phyloP scores from a whole-genome alignment of 2,797 vertebrate genomes.

The Dromococcyx pavoninus region DNA sequence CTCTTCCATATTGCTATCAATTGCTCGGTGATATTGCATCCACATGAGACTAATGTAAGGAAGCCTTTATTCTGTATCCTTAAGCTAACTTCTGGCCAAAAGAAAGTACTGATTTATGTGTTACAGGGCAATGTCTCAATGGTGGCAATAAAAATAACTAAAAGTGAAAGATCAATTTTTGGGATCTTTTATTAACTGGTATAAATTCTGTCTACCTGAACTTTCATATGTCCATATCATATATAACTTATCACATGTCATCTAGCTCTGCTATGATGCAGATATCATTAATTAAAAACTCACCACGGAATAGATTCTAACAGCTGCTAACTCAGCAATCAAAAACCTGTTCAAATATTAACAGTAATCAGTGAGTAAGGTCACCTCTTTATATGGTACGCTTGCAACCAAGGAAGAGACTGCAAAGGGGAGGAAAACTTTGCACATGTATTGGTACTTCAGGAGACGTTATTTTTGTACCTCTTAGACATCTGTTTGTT shows the following conservation, averaged over 20 bases:
- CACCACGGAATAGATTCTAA: not conserved
- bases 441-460: not conserved
- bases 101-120: not conserved
- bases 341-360: not conserved
- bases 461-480: not conserved
- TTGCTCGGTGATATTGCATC: not conserved
- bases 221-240: not conserved
- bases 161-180: not conserved
- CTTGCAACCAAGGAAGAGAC: not conserved
- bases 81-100: not conserved
- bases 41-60: not conserved
- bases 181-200: not conserved
- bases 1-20: not conserved
- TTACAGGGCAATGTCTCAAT: not conserved
- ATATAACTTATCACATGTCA: not conserved
- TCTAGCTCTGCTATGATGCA: not conserved
- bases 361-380: not conserved
- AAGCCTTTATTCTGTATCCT: not conserved
- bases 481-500: not conserved
- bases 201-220: not conserved
- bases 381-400: not conserved
- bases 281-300: conserved; percentile 6
- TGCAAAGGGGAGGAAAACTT: not conserved
- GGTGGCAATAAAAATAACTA: not conserved
- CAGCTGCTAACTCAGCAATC: conserved; percentile 1